Percentiles rank a stretch among this genome's conserved stretches.
phyloP scores from a whole-genome alignment of 1,140 invertebrate species.

The Aleiodes sp. region DNA sequence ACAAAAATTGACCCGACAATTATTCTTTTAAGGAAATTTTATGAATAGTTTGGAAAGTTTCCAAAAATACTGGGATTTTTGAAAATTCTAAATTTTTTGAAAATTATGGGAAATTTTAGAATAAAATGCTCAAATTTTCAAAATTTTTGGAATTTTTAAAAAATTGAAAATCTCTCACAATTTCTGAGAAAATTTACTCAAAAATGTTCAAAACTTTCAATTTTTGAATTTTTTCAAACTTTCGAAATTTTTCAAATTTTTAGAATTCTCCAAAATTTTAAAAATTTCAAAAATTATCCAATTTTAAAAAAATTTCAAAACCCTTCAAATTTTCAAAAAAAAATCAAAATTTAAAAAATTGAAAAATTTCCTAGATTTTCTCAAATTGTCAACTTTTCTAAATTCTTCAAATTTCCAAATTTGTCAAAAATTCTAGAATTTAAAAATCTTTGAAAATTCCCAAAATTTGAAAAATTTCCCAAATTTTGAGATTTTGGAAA shows the following conservation, averaged over 20 bases:
- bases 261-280: neutral
- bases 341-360: neutral
- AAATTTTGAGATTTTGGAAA: neutral
- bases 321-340: neutral
- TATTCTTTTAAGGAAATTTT: too few relatives aligned
- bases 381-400: too few relatives aligned
- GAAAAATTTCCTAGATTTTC: neutral
- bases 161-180: neutral
- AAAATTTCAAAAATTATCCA: neutral
- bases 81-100: neutral
- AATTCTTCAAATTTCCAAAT: neutral
- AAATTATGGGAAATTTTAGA: neutral
- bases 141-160: neutral
- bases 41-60: too few relatives aligned
- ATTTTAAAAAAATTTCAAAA: neutral
- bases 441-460: neutral
- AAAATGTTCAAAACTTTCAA: neutral
- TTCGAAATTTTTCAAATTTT: neutral
- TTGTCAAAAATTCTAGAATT: neutral
- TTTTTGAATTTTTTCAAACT: neutral
- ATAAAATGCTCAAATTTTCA: neutral
- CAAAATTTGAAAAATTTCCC: neutral
- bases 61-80: neutral
- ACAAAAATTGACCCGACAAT: too few relatives aligned
- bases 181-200: too few relatives aligned